Conservation (phyloP, 1,140 invertebrate genomes). For the Cryptotermes secundus region DNA sequence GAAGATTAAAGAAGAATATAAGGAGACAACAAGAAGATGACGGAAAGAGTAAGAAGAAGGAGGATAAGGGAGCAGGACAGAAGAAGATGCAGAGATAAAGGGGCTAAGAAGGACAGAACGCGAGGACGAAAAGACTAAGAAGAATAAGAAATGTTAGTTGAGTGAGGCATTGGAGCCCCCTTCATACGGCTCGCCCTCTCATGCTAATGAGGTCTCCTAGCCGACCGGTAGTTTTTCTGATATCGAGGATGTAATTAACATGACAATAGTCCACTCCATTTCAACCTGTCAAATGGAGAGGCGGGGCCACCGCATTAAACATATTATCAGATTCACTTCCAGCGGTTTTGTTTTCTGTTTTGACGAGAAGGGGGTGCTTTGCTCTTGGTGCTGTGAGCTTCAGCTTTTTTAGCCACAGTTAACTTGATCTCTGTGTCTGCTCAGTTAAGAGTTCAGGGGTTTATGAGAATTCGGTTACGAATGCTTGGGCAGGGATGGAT, state of each 20-base stretch:
- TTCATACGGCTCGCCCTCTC: background rate
- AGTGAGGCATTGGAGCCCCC: background rate
- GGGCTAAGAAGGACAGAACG: background rate
- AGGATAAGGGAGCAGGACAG: background rate
- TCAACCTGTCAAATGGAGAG: constrained; percentile 26
- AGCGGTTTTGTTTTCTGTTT: constrained; percentile 1
- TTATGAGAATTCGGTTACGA: too few species aligned
- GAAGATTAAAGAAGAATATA: background rate
- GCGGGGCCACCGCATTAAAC: background rate
- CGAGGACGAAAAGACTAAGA: background rate
- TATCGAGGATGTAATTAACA: constrained; percentile 32
- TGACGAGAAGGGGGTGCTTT: background rate
- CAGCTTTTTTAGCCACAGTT: too few species aligned
- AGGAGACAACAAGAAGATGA: background rate
- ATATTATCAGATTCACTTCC: constrained; percentile 28
- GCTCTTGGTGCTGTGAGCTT: background rate
- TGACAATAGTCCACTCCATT: constrained; percentile 32
- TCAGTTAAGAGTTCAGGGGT: too few species aligned
- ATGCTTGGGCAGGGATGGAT: too few species aligned
- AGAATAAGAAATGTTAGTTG: background rate
- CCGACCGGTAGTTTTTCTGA: constrained; percentile 12
- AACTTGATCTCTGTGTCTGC: too few species aligned
- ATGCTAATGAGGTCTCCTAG: background rate
- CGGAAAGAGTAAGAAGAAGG: background rate
- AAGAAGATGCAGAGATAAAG: background rate